These are phyloP conservation scores for Acronicta alni DNA, from an alignment of 2,888 invertebrate species.

Conservation along the genomic window DNA sequence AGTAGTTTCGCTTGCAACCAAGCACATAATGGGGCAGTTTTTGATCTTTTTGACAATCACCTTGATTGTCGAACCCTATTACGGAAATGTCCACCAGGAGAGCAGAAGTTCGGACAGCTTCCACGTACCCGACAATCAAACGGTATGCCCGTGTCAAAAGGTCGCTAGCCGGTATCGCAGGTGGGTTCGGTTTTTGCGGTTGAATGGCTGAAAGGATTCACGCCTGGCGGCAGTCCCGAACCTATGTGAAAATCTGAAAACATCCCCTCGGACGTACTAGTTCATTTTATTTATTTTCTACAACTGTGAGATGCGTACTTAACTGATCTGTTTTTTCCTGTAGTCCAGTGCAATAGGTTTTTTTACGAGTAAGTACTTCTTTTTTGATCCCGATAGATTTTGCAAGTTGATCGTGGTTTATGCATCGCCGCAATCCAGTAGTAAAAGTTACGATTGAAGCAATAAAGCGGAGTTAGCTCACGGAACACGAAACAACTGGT, in stretches of 20 bases:
- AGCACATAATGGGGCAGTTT: too few relatives aligned
- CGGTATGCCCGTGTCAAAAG: slow-evolving; percentile 47
- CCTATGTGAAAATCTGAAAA: slow-evolving; percentile 23
- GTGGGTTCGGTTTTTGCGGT: slow-evolving; percentile 43
- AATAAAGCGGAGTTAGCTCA: slow-evolving; percentile 43
- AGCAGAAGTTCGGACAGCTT: slow-evolving; percentile 14
- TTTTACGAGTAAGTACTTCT: slow-evolving; percentile 3
- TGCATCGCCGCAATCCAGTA: slow-evolving; percentile 38
- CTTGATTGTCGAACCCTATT: too few relatives aligned
- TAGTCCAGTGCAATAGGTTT: slow-evolving; percentile 8
- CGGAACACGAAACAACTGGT: slow-evolving; percentile 37
- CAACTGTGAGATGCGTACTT: slow-evolving; percentile 8
- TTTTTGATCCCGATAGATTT: slow-evolving; percentile 31
- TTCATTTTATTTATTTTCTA: slow-evolving; percentile 25
- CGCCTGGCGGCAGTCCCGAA: slow-evolving; percentile 12
- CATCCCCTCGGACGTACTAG: slow-evolving; percentile 21
- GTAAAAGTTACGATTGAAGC: slow-evolving; percentile 52
- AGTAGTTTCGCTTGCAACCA: too few relatives aligned
- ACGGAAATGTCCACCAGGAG: slow-evolving; percentile 21
- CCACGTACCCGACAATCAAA: slow-evolving; percentile 35
- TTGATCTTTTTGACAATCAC: too few relatives aligned
- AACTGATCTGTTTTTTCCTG: slow-evolving; percentile 11
- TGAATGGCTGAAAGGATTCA: slow-evolving; percentile 44
- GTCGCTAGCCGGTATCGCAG: slow-evolving; percentile 39
- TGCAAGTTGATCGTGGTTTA: slow-evolving; percentile 36